These are phyloP conservation scores for Tympanuchus pallidicinctus DNA, from an alignment of 2,113 vertebrate genomes.

Conservation along the genomic window DNA sequence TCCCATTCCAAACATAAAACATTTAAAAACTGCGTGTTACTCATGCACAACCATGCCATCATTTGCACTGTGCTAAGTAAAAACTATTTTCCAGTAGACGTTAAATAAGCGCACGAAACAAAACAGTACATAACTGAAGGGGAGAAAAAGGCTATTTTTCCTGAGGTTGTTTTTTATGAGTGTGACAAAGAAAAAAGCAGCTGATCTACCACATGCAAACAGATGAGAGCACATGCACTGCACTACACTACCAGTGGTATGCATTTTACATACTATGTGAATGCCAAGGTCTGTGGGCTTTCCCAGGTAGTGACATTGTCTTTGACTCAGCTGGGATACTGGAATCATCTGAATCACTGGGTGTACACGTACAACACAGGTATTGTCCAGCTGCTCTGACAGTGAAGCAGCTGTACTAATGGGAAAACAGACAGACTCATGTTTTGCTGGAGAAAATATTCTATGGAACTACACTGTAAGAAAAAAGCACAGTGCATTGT, in stretches of 20 bases:
- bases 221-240: rapidly evolving
- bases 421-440: neutral
- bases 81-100: slow-evolving; percentile 32
- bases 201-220: too few species aligned
- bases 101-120: slow-evolving; percentile 25
- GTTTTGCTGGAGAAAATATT: neutral
- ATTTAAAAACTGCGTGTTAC: slow-evolving; percentile 46
- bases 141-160: neutral
- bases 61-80: slow-evolving; percentile 39
- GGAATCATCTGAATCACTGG: neutral
- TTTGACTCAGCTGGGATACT: neutral
- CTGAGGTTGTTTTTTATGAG: neutral
- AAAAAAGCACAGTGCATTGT: neutral
- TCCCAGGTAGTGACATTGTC: neutral
- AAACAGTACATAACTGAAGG: neutral
- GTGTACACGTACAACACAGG: neutral
- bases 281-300: neutral
- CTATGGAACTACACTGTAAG: neutral
- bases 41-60: neutral
- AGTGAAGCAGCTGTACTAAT: neutral
- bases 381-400: neutral
- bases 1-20: slow-evolving; percentile 41
- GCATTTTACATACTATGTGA: neutral
- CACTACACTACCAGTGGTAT: neutral
- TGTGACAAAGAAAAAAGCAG: neutral